Evolutionary conservation across 2,113 vertebrate genomes (phyloP).

Genomic region (Oriolus oriolus): DNA sequence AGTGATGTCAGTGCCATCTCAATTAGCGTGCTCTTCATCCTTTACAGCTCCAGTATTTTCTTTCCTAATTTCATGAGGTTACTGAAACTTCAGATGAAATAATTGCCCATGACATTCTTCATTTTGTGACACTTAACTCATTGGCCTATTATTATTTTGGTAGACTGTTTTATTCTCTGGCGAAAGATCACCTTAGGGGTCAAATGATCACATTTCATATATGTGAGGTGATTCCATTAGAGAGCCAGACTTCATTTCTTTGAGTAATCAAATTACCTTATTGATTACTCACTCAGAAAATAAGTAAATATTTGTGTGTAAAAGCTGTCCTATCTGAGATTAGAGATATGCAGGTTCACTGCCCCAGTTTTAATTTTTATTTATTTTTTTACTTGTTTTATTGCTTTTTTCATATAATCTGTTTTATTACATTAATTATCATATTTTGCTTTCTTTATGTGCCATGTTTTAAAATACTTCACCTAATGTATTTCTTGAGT

Average conservation of each 20-base stretch:
- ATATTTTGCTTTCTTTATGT: neutral
- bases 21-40: neutral
- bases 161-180: neutral
- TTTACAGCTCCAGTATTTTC: neutral
- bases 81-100: neutral
- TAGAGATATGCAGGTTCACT: neutral
- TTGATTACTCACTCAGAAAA: neutral
- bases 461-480: neutral
- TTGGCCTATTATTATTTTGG: neutral
- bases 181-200: neutral
- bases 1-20: neutral
- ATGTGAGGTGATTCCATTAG: neutral
- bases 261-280: neutral
- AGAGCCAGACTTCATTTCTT: neutral
- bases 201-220: neutral
- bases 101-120: neutral
- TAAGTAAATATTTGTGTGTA: neutral
- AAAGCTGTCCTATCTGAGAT: neutral
- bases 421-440: neutral
- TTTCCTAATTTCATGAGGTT: neutral
- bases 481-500: neutral
- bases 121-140: neutral
- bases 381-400: neutral
- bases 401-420: neutral
- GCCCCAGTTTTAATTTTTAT: neutral